Percentiles rank a stretch among this genome's conserved stretches.
Conservation (phyloP, 1,140 invertebrate genomes). For the Lordiphosa collinella region DNA sequence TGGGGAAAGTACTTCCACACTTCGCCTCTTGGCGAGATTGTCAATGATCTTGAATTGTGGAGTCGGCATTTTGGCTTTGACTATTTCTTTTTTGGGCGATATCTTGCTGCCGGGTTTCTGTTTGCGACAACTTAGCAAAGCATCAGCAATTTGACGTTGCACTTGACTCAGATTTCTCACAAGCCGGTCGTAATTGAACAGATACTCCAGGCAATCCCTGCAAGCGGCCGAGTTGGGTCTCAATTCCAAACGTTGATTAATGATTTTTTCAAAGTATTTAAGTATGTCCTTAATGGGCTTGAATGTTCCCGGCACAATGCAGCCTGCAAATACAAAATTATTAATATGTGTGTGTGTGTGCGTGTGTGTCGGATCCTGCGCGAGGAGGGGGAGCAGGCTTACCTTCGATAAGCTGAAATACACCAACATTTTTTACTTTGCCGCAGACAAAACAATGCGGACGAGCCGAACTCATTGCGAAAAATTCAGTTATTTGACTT, state of each 20-base stretch:
- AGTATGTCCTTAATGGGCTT: constrained; percentile 63
- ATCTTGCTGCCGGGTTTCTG: constrained; percentile 7
- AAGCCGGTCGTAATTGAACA: constrained; percentile 56
- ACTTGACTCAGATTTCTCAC: constrained; percentile 60
- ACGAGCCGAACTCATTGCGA: constrained; percentile 43
- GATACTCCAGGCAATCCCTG: constrained; percentile 52
- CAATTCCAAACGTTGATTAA: constrained; percentile 54
- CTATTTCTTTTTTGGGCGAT: constrained; percentile 18
- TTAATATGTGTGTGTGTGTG: background rate
- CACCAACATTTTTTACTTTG: constrained; percentile 53
- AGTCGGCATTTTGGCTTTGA: constrained; percentile 23
- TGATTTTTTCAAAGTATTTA: constrained; percentile 61
- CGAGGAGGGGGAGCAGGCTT: background rate
- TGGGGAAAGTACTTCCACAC: background rate
- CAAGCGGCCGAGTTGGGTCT: constrained; percentile 45
- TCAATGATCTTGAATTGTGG: constrained; percentile 24
- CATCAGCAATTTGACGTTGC: constrained; percentile 55
- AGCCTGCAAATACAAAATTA: constrained; percentile 32
- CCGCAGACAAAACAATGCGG: constrained; percentile 62
- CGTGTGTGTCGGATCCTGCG: too few relatives aligned
- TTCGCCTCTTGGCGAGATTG: constrained; percentile 1
- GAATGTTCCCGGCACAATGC: constrained; percentile 62
- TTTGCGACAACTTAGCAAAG: constrained; percentile 46
- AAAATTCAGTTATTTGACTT: background rate
- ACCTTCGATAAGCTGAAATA: constrained; percentile 61